Conservation (phyloP, 2,888 invertebrate species). For the Pyrgus malvae region DNA sequence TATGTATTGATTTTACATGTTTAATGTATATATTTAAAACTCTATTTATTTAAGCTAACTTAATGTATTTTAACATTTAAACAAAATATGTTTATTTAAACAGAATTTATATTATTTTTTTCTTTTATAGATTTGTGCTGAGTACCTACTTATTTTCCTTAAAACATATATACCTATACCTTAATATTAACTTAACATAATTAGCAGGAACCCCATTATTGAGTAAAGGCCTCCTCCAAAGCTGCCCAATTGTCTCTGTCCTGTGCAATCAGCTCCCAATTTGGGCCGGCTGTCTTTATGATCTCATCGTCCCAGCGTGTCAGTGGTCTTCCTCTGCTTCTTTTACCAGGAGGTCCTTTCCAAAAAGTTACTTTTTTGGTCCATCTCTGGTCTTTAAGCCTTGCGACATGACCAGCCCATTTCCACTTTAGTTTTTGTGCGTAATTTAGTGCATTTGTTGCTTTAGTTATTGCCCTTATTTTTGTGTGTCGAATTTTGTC, state of each 20-base stretch:
- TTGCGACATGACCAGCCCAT: background rate
- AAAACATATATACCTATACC: too few relatives aligned
- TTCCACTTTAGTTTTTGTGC: background rate
- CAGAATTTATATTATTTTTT: too few relatives aligned
- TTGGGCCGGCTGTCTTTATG: background rate
- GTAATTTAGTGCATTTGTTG: background rate
- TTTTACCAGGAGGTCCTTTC: background rate
- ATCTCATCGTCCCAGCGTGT: background rate
- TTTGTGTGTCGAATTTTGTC: background rate
- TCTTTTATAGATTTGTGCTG: too few relatives aligned
- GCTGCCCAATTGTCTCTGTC: constrained; percentile 1
- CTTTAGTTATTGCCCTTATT: background rate
- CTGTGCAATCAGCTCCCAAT: background rate
- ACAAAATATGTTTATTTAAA: too few relatives aligned
- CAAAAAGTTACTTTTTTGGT: background rate
- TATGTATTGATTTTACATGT: too few relatives aligned
- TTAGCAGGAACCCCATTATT: background rate
- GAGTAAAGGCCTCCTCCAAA: constrained; percentile 2
- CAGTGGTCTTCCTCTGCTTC: background rate
- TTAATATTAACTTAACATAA: too few relatives aligned
- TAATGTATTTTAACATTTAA: too few relatives aligned
- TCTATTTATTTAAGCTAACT: too few relatives aligned
- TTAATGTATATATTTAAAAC: too few relatives aligned
- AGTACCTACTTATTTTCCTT: too few relatives aligned
- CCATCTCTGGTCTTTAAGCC: background rate